A percentile compares a stretch with the other conserved stretches of the same genome.
These are phyloP conservation scores for Seriola quinqueradiata DNA, from an alignment of 2,113 vertebrate genomes.

Conservation along the genomic window DNA sequence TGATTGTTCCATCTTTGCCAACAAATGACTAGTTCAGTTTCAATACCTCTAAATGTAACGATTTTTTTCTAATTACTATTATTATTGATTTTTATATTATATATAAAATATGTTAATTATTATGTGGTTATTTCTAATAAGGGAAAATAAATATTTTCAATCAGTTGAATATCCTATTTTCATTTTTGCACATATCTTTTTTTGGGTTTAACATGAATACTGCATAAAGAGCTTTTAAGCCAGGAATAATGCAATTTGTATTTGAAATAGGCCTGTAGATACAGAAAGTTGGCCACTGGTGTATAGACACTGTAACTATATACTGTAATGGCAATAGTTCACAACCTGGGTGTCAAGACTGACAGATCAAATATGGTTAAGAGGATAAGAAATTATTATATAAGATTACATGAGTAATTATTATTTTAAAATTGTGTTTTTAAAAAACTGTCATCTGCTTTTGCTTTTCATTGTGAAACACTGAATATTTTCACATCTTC, in stretches of 20 bases:
- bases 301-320: not conserved
- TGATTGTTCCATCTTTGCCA: not conserved
- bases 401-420: not conserved
- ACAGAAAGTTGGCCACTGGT: not conserved
- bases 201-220: not conserved
- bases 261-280: not conserved
- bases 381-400: not conserved
- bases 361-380: not conserved
- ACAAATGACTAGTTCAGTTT: not conserved
- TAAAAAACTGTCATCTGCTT: not conserved
- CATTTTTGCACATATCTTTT: not conserved
- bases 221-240: not conserved
- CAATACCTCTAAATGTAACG: not conserved
- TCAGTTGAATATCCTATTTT: not conserved
- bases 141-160: conserved; percentile 3
- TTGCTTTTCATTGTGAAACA: not conserved
- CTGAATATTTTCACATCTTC: not conserved
- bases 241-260: not conserved
- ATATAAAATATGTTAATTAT: not conserved
- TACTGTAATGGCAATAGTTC: not conserved
- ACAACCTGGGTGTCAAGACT: not conserved
- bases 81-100: no score
- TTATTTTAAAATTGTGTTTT: no score
- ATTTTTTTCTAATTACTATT: not conserved
- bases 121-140: not conserved